Conservation (phyloP, 2,888 invertebrate species). For the Malacosoma neustria region DNA sequence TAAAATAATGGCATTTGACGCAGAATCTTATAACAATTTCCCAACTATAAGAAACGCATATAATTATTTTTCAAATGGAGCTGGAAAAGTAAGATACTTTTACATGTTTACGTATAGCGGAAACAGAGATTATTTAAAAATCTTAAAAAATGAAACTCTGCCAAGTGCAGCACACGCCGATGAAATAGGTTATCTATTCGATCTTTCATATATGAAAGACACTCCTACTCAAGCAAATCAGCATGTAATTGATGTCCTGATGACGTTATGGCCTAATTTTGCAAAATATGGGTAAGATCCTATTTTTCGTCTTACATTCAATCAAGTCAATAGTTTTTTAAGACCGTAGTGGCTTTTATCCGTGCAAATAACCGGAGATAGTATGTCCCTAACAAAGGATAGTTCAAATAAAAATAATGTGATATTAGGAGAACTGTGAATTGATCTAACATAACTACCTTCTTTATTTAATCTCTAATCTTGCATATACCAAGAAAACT, state of each 20-base stretch:
- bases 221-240: slow-evolving; percentile 25
- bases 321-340: neutral
- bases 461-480: no score
- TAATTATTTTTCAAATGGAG: slow-evolving; percentile 26
- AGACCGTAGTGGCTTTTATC: no score
- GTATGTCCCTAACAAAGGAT: no score
- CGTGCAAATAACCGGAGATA: no score
- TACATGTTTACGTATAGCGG: slow-evolving; percentile 41
- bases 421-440: no score
- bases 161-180: slow-evolving; percentile 29
- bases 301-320: neutral
- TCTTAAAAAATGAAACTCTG: slow-evolving; percentile 19
- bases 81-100: slow-evolving; percentile 24
- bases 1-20: slow-evolving; percentile 24
- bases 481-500: no score
- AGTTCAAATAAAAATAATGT: no score
- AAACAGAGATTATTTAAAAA: slow-evolving; percentile 30
- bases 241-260: slow-evolving; percentile 28
- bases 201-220: slow-evolving; percentile 20
- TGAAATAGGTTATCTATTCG: slow-evolving; percentile 35
- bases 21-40: slow-evolving; percentile 28
- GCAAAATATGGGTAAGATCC: slow-evolving; percentile 31
- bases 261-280: slow-evolving; percentile 37
- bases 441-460: no score
- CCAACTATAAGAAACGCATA: slow-evolving; percentile 24